phyloP scores from a whole-genome alignment of 2,888 invertebrate genomes.

The Argyresthia goedartella region DNA sequence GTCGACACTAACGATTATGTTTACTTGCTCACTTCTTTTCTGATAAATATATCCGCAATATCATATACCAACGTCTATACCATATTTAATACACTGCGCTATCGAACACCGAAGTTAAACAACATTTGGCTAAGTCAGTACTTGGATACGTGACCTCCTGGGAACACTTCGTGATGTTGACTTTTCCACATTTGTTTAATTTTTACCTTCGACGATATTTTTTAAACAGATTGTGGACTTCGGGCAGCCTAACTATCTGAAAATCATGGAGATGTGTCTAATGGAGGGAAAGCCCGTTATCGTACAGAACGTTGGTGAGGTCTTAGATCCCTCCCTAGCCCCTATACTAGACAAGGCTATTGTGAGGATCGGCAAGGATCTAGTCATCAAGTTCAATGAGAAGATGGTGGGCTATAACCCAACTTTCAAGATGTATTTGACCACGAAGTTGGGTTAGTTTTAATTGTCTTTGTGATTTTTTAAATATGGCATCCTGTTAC shows the following conservation, averaged over 20 bases:
- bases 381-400: slow-evolving; percentile 86
- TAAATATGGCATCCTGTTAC: too few species aligned
- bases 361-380: slow-evolving; percentile 76
- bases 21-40: too few species aligned
- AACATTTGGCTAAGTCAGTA: slow-evolving; percentile 52
- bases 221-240: slow-evolving; percentile 78
- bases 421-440: slow-evolving; percentile 85
- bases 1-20: too few species aligned
- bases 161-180: slow-evolving; percentile 20
- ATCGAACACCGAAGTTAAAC: slow-evolving; percentile 60
- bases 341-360: slow-evolving; percentile 84
- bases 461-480: background rate
- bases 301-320: slow-evolving; percentile 85
- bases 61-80: too few species aligned
- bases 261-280: slow-evolving; percentile 78
- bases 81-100: slow-evolving; percentile 20
- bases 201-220: background rate
- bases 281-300: slow-evolving; percentile 81
- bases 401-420: slow-evolving; percentile 83
- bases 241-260: slow-evolving; percentile 81
- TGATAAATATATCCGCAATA: too few species aligned
- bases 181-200: too few species aligned
- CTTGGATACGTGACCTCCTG: slow-evolving; percentile 48
- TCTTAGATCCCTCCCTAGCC: slow-evolving; percentile 83
- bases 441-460: slow-evolving; percentile 80